These are phyloP conservation scores for Alca torda DNA, from an alignment of 2,797 vertebrate species.

Conservation along the genomic window DNA sequence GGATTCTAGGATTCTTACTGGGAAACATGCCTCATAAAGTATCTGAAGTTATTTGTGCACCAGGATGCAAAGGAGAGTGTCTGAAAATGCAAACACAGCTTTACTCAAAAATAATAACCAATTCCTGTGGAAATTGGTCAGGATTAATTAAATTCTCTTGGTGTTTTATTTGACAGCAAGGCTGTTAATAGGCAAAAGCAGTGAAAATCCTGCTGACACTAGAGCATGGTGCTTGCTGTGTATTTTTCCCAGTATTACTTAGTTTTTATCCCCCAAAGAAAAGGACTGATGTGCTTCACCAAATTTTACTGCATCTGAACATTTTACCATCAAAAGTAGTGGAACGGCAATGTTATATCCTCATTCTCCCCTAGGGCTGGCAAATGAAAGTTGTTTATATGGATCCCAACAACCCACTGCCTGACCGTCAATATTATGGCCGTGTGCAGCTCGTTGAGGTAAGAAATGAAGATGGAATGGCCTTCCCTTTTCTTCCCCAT, in stretches of 20 bases:
- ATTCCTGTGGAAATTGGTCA: not conserved
- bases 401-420: slow-evolving; percentile 79
- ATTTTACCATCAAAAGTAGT: not conserved
- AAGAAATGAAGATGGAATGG: not conserved
- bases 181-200: not conserved
- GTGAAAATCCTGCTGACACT: not conserved
- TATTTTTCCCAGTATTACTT: not conserved
- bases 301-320: not conserved
- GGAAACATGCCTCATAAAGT: not conserved
- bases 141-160: not conserved
- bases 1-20: not conserved
- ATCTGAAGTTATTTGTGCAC: not conserved
- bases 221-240: not conserved
- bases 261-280: not conserved
- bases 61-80: not conserved
- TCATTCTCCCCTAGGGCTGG: slow-evolving; percentile 75
- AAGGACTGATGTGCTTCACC: not conserved
- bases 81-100: not conserved
- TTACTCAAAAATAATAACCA: not conserved
- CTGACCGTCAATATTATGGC: slow-evolving; percentile 85
- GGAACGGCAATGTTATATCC: not conserved
- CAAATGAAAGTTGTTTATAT: slow-evolving; percentile 82
- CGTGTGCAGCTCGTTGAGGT: slow-evolving; percentile 90
- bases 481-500: not conserved
- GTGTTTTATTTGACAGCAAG: not conserved